phyloP scores from a whole-genome alignment of 2,888 invertebrate species.

The Phyllotreta striolata region DNA sequence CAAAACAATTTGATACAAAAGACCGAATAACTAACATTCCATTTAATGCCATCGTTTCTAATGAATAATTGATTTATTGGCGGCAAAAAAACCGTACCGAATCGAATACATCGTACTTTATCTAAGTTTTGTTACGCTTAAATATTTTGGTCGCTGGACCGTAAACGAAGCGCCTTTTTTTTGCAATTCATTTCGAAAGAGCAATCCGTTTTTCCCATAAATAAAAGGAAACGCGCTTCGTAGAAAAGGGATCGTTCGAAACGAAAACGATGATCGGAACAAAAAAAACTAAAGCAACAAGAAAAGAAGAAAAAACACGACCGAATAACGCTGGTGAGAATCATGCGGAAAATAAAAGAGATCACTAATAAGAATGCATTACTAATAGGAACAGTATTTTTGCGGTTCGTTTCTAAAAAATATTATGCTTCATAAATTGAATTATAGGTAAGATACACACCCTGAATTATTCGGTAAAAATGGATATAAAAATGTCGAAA shows the following conservation, averaged over 20 bases:
- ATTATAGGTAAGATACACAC: no score
- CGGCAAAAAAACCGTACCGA: slow-evolving; percentile 20
- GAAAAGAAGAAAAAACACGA: not conserved
- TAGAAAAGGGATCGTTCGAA: slow-evolving; percentile 15
- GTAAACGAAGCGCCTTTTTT: slow-evolving; percentile 18
- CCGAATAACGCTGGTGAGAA: not conserved
- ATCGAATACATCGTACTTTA: slow-evolving; percentile 25
- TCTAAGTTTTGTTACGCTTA: slow-evolving; percentile 22
- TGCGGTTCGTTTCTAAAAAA: not conserved
- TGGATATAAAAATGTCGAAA: no score
- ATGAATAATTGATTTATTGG: slow-evolving; percentile 25
- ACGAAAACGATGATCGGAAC: not conserved
- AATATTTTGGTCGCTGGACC: slow-evolving; percentile 19
- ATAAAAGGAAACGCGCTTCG: not conserved
- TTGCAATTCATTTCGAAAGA: slow-evolving; percentile 23
- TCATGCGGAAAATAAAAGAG: not conserved
- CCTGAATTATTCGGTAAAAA: no score
- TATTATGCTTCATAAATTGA: no score
- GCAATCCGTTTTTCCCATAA: slow-evolving; percentile 22
- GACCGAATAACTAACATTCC: slow-evolving; percentile 21
- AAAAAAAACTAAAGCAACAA: not conserved
- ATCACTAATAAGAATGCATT: slow-evolving; percentile 8
- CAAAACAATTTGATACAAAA: slow-evolving; percentile 16
- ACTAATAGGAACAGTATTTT: not conserved
- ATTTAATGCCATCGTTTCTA: slow-evolving; percentile 22